Percentiles rank a stretch among this genome's conserved stretches.
phyloP scores from a whole-genome alignment of 2,797 vertebrate genomes.

The Melanotaenia boesemani region DNA sequence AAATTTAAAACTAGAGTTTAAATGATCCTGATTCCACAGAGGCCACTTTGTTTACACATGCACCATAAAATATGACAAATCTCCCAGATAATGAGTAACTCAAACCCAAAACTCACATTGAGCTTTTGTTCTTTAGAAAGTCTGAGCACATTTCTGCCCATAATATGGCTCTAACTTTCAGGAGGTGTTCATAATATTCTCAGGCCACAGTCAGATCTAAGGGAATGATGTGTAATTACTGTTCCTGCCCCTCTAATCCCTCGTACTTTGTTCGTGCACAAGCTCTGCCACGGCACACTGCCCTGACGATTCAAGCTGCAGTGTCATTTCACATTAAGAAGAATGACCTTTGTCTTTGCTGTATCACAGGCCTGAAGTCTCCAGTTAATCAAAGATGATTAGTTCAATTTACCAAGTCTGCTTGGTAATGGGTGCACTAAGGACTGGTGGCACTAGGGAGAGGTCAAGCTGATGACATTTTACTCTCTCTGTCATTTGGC shows the following conservation, averaged over 20 bases:
- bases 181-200: slow-evolving; percentile 31
- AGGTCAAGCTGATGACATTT: slow-evolving; percentile 63
- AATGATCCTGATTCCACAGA: slow-evolving; percentile 1
- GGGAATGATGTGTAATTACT: slow-evolving; percentile 76
- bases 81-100: slow-evolving; percentile 17
- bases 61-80: background rate
- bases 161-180: slow-evolving; percentile 34
- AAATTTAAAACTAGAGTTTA: slow-evolving; percentile 17
- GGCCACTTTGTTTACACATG: slow-evolving; percentile 4
- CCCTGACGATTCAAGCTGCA: slow-evolving; percentile 48
- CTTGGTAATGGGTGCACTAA: slow-evolving; percentile 62
- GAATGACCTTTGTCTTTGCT: slow-evolving; percentile 78
- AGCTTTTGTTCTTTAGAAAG: slow-evolving; percentile 19
- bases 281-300: slow-evolving; percentile 30
- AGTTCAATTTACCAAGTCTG: slow-evolving; percentile 80
- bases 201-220: slow-evolving; percentile 38
- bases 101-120: background rate
- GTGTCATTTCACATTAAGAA: slow-evolving; percentile 75
- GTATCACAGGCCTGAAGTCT: slow-evolving; percentile 69
- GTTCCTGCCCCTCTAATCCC: slow-evolving; percentile 34
- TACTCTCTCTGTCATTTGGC: slow-evolving; percentile 36
- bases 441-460: slow-evolving; percentile 55
- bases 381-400: slow-evolving; percentile 84
- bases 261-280: background rate
- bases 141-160: slow-evolving; percentile 24